Conservation (phyloP, 1,140 invertebrate genomes). For the Rhyzopertha dominica region DNA sequence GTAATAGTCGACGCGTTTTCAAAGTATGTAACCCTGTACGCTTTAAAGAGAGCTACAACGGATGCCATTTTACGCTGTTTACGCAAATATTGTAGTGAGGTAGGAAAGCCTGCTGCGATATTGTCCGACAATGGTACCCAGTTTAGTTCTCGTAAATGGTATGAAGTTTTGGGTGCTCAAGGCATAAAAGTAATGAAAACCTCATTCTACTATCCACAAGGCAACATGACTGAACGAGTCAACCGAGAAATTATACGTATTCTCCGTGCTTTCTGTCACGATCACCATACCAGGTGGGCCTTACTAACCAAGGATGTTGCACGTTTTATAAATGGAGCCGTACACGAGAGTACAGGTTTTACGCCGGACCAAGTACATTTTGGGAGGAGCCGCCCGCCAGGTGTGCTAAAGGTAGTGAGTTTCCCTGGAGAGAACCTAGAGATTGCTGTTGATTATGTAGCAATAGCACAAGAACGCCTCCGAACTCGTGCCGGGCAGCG, state of each 20-base stretch:
- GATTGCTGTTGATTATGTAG: too few species aligned
- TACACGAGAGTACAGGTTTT: slow-evolving; percentile 1
- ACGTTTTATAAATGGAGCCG: background rate
- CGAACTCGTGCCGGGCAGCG: too few species aligned
- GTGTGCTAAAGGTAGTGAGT: too few species aligned
- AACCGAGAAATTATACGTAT: slow-evolving; percentile 7
- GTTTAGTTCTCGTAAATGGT: slow-evolving; percentile 3
- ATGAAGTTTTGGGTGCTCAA: background rate
- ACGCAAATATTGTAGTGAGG: slow-evolving; percentile 6
- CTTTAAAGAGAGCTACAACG: slow-evolving; percentile 5
- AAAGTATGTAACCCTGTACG: slow-evolving; percentile 4
- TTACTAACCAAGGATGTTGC: background rate
- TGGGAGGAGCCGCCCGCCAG: background rate
- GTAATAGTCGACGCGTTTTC: slow-evolving; percentile 3
- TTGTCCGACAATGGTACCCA: slow-evolving; percentile 9
- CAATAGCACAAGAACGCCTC: too few species aligned
- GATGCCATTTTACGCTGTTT: background rate
- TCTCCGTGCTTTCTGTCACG: slow-evolving; percentile 6
- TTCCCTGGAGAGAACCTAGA: too few species aligned
- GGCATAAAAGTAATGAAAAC: slow-evolving; percentile 1
- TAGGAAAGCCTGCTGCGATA: slow-evolving; percentile 1
- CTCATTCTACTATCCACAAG: slow-evolving; percentile 11
- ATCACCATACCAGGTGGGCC: slow-evolving; percentile 4
- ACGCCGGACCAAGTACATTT: slow-evolving; percentile 7
- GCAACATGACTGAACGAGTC: slow-evolving; percentile 4